Evolutionary conservation across 2,888 invertebrate species (phyloP).

Genomic region (Automeris io): DNA sequence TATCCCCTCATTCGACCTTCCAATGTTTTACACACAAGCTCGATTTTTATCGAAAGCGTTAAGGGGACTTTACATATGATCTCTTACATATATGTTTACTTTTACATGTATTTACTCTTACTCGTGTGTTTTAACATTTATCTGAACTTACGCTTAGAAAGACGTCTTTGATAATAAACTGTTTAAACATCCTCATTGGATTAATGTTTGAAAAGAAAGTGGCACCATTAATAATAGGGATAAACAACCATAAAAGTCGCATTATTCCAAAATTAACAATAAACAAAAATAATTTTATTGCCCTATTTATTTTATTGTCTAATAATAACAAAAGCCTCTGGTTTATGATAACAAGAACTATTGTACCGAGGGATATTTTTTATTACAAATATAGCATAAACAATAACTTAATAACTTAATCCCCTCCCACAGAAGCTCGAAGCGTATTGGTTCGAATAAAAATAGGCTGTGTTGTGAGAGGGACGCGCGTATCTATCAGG

Average conservation of each 20-base stretch:
- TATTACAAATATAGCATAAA: constrained; percentile 73
- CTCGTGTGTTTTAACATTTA: background rate
- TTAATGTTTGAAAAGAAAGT: constrained; percentile 7
- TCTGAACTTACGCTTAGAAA: background rate
- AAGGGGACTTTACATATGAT: background rate
- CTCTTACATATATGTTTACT: background rate
- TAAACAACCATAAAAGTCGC: constrained; percentile 52
- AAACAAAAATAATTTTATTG: constrained; percentile 52
- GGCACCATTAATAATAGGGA: constrained; percentile 26
- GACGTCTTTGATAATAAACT: background rate
- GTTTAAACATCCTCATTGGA: background rate
- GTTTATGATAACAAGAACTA: constrained; percentile 53
- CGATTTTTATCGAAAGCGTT: constrained; percentile 2
- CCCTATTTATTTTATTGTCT: constrained; percentile 49
- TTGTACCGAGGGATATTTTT: constrained; percentile 49
- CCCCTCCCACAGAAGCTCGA: constrained; percentile 64
- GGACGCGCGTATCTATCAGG: constrained; percentile 43
- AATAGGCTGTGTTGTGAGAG: constrained; percentile 68
- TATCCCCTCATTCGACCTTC: constrained; percentile 47
- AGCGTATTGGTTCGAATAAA: constrained; percentile 64
- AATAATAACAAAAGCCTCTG: constrained; percentile 46
- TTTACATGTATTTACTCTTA: too few relatives aligned
- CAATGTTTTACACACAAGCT: constrained; percentile 8
- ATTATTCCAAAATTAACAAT: constrained; percentile 30
- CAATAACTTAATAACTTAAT: constrained; percentile 73